A percentile compares a stretch with the other conserved stretches of the same genome.
These are phyloP conservation scores for Oopsacas minuta DNA, from an alignment of 37 sponge, comb jelly and placozoan species.

Conservation along the genomic window DNA sequence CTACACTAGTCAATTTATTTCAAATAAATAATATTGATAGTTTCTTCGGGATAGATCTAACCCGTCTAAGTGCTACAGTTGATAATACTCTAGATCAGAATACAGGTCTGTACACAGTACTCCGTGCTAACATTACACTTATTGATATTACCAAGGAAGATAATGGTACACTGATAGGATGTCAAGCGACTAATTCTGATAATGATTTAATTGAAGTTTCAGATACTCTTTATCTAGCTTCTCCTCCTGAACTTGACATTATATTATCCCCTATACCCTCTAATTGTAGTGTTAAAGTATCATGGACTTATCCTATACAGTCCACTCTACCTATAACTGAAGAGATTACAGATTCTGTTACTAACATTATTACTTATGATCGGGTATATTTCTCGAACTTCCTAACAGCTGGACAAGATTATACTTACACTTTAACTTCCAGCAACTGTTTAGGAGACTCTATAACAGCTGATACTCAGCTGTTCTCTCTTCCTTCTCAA, in stretches of 20 bases:
- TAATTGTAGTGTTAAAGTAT: neutral
- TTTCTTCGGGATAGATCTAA: neutral
- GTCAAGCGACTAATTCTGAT: neutral
- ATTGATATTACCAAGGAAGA: neutral
- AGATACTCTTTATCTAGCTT: neutral
- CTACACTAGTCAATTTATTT: neutral
- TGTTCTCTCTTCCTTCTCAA: neutral
- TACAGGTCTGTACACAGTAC: neutral
- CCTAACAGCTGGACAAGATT: neutral
- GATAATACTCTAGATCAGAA: neutral
- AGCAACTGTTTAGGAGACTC: neutral
- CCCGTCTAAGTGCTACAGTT: conserved; percentile 10
- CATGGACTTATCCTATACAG: neutral
- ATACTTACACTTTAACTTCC: neutral
- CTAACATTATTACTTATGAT: neutral
- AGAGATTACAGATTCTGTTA: neutral
- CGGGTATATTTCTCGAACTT: neutral
- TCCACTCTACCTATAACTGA: neutral
- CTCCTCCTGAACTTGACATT: neutral
- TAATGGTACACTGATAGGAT: neutral
- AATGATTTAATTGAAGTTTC: neutral
- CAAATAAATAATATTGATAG: neutral
- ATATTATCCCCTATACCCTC: neutral
- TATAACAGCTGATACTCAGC: neutral
- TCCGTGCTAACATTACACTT: neutral